phyloP scores from a whole-genome alignment of 2,888 invertebrate genomes.

The Macroteleia sp. region DNA sequence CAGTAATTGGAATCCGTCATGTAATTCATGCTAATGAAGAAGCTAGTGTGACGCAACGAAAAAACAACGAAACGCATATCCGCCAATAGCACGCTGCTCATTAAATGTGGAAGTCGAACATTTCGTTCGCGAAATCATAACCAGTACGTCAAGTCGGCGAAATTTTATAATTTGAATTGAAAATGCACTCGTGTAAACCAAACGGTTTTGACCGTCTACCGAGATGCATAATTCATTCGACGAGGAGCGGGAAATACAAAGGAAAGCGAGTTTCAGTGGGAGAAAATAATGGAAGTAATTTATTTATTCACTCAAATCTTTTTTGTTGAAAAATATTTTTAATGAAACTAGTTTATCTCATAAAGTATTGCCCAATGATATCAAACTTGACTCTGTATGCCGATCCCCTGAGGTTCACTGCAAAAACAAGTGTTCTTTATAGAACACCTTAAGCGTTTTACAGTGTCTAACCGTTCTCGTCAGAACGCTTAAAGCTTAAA shows the following conservation, averaged over 20 bases:
- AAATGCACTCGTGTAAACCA: slow-evolving; percentile 34
- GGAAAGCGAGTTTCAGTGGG: background rate
- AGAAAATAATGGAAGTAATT: background rate
- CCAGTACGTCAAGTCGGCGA: background rate
- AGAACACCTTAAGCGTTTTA: too few relatives aligned
- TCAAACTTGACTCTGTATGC: too few relatives aligned
- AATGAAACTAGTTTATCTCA: too few relatives aligned
- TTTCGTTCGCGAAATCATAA: slow-evolving; percentile 9
- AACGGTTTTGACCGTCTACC: slow-evolving; percentile 41
- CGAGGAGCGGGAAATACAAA: background rate
- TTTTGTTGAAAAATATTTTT: too few relatives aligned
- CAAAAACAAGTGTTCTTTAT: too few relatives aligned
- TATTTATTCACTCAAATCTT: slow-evolving; percentile 4
- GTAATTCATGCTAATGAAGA: slow-evolving; percentile 30
- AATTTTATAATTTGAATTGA: slow-evolving; percentile 48
- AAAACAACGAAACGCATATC: slow-evolving; percentile 3
- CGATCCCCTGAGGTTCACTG: too few relatives aligned
- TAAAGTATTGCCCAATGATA: too few relatives aligned
- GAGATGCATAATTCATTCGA: slow-evolving; percentile 39
- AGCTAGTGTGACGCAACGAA: slow-evolving; percentile 4
- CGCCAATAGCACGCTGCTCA: slow-evolving; percentile 31
- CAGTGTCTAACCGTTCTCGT: too few relatives aligned
- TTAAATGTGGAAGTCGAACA: slow-evolving; percentile 35
- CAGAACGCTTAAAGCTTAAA: too few relatives aligned
- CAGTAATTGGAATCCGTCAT: slow-evolving; percentile 31